Conservation (phyloP, 2,113 vertebrate species). For the Zosterops hypoxanthus region DNA sequence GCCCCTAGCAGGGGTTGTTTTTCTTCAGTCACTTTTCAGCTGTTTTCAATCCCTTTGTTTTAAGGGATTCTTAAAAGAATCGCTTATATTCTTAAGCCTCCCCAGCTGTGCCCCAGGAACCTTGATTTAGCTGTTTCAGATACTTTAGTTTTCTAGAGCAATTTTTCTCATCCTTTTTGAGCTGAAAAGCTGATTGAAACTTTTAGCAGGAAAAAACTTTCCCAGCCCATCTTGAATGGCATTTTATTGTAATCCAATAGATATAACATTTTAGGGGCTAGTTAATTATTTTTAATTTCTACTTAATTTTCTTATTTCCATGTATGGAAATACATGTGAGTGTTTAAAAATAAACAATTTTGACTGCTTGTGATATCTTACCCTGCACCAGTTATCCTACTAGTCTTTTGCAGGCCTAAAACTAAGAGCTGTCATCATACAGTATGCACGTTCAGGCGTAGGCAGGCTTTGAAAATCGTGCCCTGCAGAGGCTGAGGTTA, state of each 20-base stretch:
- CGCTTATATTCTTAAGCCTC: neutral
- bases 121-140: neutral
- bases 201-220: fast-evolving
- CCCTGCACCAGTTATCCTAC: neutral
- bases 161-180: neutral
- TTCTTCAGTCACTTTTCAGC: neutral
- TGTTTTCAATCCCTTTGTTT: neutral
- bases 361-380: neutral
- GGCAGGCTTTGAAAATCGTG: neutral
- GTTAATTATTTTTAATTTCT: neutral
- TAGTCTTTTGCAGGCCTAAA: neutral
- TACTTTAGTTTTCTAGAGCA: neutral
- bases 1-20: fast-evolving
- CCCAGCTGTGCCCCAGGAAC: neutral
- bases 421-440: neutral
- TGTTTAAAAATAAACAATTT: neutral
- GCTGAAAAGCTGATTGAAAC: neutral
- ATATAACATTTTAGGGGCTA: neutral
- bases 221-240: neutral
- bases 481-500: neutral
- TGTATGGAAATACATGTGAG: neutral
- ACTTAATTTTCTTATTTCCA: neutral
- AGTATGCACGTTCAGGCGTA: neutral
- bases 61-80: neutral
- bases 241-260: neutral